Percentiles rank a stretch among this genome's conserved stretches.
Evolutionary conservation across 2,113 vertebrate species (phyloP).

Genomic region (Camelus bactrianus): DNA sequence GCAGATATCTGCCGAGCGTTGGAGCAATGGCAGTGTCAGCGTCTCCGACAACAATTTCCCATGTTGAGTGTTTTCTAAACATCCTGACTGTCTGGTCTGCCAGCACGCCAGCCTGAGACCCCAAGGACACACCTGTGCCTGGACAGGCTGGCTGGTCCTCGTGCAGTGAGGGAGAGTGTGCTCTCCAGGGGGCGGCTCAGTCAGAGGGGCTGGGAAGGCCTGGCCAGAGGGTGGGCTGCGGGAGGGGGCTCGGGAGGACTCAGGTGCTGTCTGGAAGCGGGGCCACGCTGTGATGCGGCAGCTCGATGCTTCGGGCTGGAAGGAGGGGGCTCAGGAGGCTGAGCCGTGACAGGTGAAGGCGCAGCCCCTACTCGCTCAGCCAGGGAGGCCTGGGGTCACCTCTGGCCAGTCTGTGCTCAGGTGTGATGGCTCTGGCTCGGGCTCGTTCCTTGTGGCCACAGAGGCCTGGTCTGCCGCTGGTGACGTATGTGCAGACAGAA

Average conservation of each 20-base stretch:
- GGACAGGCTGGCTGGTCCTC: rapidly evolving
- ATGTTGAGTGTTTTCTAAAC: too few species aligned
- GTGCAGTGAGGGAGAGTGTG: too few species aligned
- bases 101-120: not conserved
- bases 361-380: rapidly evolving
- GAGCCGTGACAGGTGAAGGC: not conserved
- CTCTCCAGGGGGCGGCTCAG: rapidly evolving
- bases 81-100: not conserved
- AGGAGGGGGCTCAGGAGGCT: not conserved
- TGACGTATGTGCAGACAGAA: not conserved
- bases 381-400: rapidly evolving
- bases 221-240: rapidly evolving
- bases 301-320: not conserved
- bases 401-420: not conserved
- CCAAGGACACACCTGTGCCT: not conserved
- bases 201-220: not conserved
- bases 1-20: too few species aligned
- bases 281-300: rapidly evolving
- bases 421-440: rapidly evolving
- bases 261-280: not conserved
- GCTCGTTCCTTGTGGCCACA: rapidly evolving
- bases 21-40: not conserved
- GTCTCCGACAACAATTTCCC: not conserved
- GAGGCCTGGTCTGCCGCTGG: not conserved
- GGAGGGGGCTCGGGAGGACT: rapidly evolving